phyloP scores from a whole-genome alignment of 2,797 vertebrate species.

The Chaetodon trifasciatus region DNA sequence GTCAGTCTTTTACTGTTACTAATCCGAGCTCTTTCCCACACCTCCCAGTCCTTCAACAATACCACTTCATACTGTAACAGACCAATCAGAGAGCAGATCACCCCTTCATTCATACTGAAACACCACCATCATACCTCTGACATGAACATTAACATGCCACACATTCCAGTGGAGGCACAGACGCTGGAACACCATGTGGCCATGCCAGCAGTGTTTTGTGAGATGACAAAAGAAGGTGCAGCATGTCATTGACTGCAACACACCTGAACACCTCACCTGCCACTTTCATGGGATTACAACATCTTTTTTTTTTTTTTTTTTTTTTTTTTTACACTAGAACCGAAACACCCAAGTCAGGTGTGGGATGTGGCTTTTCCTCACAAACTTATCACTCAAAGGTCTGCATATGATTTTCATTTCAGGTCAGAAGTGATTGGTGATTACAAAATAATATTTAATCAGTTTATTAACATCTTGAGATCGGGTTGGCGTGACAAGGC shows the following conservation, averaged over 20 bases:
- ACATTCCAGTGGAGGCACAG: background rate
- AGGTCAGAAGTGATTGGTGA: no score
- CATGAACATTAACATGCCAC: background rate
- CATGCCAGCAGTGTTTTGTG: background rate
- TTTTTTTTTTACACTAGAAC: background rate
- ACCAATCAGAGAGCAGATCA: background rate
- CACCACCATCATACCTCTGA: background rate
- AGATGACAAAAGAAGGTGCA: slow-evolving; percentile 20
- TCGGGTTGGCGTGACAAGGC: no score
- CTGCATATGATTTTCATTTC: no score
- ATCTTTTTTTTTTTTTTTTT: background rate
- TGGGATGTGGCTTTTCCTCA: background rate
- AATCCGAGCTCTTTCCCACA: slow-evolving; percentile 26
- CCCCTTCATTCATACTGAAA: background rate
- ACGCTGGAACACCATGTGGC: background rate
- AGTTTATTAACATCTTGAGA: no score
- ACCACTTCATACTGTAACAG: no score
- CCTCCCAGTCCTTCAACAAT: background rate
- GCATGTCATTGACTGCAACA: background rate
- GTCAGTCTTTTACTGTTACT: background rate
- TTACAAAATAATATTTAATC: no score
- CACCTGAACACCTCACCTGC: slow-evolving; percentile 23
- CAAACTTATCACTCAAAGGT: background rate
- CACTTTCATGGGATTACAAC: background rate
- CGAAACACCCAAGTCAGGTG: background rate